Conservation (phyloP, 2,113 vertebrate genomes). For the Sylvilagus bachmani region DNA sequence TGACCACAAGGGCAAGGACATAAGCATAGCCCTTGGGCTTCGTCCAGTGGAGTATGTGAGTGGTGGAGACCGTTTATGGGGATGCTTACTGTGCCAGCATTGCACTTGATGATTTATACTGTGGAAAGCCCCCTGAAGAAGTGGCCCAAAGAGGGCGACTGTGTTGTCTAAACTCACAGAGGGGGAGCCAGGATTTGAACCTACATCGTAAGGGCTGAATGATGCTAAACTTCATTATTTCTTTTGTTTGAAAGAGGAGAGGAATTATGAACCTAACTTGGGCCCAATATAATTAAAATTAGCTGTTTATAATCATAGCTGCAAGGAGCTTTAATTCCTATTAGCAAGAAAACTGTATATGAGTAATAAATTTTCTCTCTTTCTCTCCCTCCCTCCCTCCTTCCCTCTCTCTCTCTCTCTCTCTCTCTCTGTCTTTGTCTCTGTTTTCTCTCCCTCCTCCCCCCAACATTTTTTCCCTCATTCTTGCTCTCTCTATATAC, state of each 20-base stretch:
- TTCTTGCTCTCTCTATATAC: not conserved
- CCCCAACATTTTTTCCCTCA: no score
- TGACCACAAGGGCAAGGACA: not conserved
- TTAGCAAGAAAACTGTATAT: not conserved
- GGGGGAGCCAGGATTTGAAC: not conserved
- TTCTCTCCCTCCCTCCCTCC: not conserved
- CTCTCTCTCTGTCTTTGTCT: not conserved
- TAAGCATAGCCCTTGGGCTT: not conserved
- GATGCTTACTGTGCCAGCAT: not conserved
- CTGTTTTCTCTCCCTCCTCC: not conserved
- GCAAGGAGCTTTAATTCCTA: not conserved
- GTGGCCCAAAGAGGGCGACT: not conserved
- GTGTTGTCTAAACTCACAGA: not conserved
- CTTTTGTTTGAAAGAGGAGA: not conserved
- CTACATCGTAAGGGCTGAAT: not conserved
- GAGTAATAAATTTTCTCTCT: not conserved
- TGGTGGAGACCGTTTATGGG: not conserved
- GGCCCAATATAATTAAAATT: not conserved
- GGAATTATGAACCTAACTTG: not conserved
- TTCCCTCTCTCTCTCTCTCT: no score
- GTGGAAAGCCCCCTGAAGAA: not conserved
- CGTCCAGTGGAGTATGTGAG: not conserved
- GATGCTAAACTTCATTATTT: not conserved
- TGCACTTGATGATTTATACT: not conserved
- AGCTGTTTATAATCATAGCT: not conserved